Conservation (phyloP, 2,888 invertebrate species). For the Mimas tiliae region DNA sequence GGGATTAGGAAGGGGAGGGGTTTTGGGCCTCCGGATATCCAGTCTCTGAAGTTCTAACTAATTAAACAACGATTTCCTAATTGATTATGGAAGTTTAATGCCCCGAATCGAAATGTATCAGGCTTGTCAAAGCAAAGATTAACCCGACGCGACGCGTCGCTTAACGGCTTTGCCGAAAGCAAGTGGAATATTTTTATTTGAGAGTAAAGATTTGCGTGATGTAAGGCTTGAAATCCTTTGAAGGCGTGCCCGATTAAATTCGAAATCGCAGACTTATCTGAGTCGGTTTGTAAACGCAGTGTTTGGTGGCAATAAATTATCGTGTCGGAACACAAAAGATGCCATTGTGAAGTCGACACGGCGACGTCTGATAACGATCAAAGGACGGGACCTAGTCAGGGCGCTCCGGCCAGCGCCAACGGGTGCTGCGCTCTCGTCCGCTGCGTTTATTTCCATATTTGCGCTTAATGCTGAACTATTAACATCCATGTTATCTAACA, state of each 20-base stretch:
- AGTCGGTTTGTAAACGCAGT: conserved; percentile 67
- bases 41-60: neutral
- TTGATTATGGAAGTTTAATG: conserved; percentile 21
- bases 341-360: conserved; percentile 77
- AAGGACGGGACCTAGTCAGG: conserved; percentile 46
- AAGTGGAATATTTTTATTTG: conserved; percentile 25
- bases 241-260: conserved; percentile 59
- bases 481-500: too few relatives aligned
- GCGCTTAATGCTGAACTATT: conserved; percentile 7
- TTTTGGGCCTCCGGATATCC: too few relatives aligned
- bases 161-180: conserved; percentile 30
- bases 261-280: conserved; percentile 66
- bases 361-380: conserved; percentile 78
- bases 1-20: too few relatives aligned
- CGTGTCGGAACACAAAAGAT: conserved; percentile 80
- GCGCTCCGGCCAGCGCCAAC: conserved; percentile 33
- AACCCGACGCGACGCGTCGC: conserved; percentile 5
- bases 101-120: conserved; percentile 32
- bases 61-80: conserved; percentile 4
- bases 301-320: conserved; percentile 80
- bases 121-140: conserved; percentile 35
- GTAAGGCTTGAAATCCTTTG: conserved; percentile 39
- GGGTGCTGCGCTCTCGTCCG: neutral
- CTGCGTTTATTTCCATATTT: conserved; percentile 19
- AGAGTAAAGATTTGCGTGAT: conserved; percentile 24